Conservation (phyloP, 2,113 vertebrate species). For the Chlamydotis undulata region DNA sequence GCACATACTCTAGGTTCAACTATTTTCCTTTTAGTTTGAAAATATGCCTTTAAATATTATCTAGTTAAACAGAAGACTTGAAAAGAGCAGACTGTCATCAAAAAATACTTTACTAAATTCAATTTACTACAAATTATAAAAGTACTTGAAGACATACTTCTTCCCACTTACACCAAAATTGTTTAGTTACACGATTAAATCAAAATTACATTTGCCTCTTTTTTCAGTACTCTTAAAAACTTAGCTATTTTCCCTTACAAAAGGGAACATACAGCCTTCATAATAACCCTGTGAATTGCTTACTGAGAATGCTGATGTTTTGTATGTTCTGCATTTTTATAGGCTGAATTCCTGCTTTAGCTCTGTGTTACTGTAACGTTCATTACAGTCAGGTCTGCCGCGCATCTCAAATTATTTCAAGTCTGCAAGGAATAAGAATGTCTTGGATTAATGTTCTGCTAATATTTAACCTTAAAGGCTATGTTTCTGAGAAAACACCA, state of each 20-base stretch:
- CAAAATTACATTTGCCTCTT: neutral
- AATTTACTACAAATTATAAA: neutral
- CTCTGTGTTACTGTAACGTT: neutral
- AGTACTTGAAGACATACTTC: neutral
- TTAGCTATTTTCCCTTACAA: neutral
- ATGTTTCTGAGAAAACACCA: slow-evolving; percentile 3
- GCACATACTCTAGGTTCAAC: neutral
- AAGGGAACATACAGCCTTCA: neutral
- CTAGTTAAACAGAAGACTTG: neutral
- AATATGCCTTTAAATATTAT: neutral
- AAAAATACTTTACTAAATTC: neutral
- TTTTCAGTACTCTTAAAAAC: neutral
- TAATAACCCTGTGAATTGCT: neutral
- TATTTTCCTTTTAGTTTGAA: neutral
- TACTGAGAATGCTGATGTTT: neutral
- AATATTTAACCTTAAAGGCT: slow-evolving; percentile 7
- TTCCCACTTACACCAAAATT: neutral
- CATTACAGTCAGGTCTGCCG: neutral
- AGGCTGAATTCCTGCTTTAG: neutral
- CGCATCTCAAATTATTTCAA: neutral
- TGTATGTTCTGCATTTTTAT: neutral
- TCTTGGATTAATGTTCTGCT: neutral
- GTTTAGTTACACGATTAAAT: neutral
- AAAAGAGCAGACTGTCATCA: neutral
- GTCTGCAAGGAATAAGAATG: neutral